A percentile compares a stretch with the other conserved stretches of the same genome.
phyloP scores from a whole-genome alignment of 2,797 vertebrate species.

The Poecilia velifera region DNA sequence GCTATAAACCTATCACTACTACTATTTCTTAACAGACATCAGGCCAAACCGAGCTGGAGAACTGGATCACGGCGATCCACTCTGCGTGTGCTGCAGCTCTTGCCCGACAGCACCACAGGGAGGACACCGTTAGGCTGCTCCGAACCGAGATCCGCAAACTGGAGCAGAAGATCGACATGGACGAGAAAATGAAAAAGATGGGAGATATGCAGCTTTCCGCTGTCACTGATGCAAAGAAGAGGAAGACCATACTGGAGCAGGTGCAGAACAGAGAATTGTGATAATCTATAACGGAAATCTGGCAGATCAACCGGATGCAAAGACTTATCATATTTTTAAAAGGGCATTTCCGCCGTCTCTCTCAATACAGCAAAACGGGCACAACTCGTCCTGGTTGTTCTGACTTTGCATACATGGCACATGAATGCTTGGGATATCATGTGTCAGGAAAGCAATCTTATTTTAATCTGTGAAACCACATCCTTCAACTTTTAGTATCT shows the following conservation, averaged over 20 bases:
- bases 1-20: neutral
- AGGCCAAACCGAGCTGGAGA: conserved; percentile 93
- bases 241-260: conserved; percentile 95
- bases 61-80: conserved; percentile 95
- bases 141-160: conserved; percentile 90
- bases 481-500: conserved; percentile 15
- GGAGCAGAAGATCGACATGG: conserved; percentile 99
- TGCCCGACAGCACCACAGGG: conserved; percentile 90
- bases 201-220: conserved; percentile 97
- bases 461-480: conserved; percentile 26
- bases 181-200: conserved; percentile 99
- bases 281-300: neutral
- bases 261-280: conserved; percentile 61
- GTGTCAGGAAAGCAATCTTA: neutral
- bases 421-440: conserved; percentile 29
- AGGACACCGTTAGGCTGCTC: conserved; percentile 89
- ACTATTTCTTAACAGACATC: conserved; percentile 81
- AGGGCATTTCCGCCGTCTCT: neutral
- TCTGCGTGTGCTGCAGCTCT: conserved; percentile 90
- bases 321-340: neutral
- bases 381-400: neutral
- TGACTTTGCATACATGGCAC: conserved; percentile 2
- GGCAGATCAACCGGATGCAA: neutral
- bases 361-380: neutral
- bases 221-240: conserved; percentile 90